Conservation (phyloP, 2,888 invertebrate species). For the Synanthedon andrenaeformis region DNA sequence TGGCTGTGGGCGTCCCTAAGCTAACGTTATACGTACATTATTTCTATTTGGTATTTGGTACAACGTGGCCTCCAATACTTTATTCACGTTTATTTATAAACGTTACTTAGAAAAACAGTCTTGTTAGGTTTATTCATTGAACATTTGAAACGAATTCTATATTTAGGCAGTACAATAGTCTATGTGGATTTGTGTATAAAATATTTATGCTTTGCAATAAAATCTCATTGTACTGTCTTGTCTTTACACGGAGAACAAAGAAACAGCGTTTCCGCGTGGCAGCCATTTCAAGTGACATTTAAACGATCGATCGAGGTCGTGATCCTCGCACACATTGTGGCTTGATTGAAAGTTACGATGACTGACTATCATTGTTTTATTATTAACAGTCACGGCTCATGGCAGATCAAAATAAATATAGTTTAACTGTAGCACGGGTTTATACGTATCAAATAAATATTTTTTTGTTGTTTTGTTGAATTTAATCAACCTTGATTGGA, state of each 20-base stretch:
- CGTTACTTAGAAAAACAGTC: too few species aligned
- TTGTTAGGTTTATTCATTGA: too few species aligned
- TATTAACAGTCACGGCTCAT: background rate
- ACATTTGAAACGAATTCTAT: too few species aligned
- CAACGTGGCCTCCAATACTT: too few species aligned
- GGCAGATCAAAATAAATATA: background rate
- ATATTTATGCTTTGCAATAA: slow-evolving; percentile 21
- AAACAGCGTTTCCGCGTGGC: slow-evolving; percentile 52
- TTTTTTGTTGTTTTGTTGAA: too few species aligned
- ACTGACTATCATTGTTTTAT: background rate
- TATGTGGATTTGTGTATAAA: too few species aligned
- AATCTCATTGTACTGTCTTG: slow-evolving; percentile 45
- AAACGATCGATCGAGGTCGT: slow-evolving; percentile 56
- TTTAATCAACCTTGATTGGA: too few species aligned
- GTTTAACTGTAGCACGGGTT: background rate
- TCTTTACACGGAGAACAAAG: slow-evolving; percentile 39
- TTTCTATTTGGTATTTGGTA: too few species aligned
- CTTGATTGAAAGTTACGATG: slow-evolving; percentile 8
- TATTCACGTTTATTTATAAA: too few species aligned
- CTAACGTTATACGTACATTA: too few species aligned
- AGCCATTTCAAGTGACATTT: slow-evolving; percentile 61
- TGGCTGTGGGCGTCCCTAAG: too few species aligned
- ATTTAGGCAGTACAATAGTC: too few species aligned
- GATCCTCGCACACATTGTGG: slow-evolving; percentile 31
- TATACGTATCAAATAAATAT: background rate